Percentiles rank a stretch among this genome's conserved stretches.
phyloP scores from a whole-genome alignment of 2,113 vertebrate genomes.

The Zapornia atra region DNA sequence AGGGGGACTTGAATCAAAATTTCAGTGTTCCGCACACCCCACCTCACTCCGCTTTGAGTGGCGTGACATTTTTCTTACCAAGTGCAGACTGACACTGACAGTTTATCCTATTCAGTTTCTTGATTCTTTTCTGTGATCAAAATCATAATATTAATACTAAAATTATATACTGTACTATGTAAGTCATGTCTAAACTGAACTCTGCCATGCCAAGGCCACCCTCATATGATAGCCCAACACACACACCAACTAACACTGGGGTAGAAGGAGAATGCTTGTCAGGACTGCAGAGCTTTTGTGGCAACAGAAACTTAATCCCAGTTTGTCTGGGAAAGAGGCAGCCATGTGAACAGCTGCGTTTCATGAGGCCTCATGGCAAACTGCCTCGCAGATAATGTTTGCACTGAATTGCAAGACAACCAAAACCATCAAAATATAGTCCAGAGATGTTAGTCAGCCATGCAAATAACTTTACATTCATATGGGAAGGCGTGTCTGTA shows the following conservation, averaged over 20 bases:
- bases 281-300: not conserved
- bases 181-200: not conserved
- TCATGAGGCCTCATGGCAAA: not conserved
- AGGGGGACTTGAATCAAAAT: not conserved
- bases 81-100: no score
- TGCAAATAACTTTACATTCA: not conserved
- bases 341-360: not conserved
- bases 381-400: not conserved
- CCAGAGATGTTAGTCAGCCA: not conserved
- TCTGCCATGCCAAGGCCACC: not conserved
- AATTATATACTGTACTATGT: not conserved
- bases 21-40: not conserved
- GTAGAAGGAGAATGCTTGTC: not conserved
- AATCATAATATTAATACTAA: not conserved
- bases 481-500: not conserved
- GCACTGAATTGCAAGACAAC: not conserved
- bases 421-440: not conserved
- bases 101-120: not conserved
- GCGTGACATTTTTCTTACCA: not conserved
- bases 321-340: constrained; percentile 5
- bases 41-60: not conserved
- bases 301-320: constrained; percentile 4
- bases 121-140: not conserved
- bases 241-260: not conserved
- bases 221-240: not conserved